These are phyloP conservation scores for Anadara kagoshimensis DNA, from an alignment of 1,140 invertebrate species.

Conservation along the genomic window DNA sequence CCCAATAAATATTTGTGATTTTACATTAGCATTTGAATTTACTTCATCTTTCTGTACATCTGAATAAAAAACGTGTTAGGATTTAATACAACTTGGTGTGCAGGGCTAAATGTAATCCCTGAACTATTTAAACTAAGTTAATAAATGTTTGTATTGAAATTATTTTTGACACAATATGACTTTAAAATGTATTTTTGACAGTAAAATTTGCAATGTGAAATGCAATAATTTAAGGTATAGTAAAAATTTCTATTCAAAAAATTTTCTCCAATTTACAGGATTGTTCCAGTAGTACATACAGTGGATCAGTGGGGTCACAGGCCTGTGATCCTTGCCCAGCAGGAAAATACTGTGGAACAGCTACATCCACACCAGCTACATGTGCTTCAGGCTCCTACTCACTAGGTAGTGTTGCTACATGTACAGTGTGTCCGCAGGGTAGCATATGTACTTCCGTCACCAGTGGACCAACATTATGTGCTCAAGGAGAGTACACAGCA, in stretches of 20 bases:
- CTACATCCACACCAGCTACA: slow-evolving; percentile 45
- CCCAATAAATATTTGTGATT: too few species aligned
- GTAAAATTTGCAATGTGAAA: not conserved
- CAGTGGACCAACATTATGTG: slow-evolving; percentile 43
- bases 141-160: not conserved
- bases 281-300: slow-evolving; percentile 59
- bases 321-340: slow-evolving; percentile 57
- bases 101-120: too few species aligned
- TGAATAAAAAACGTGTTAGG: too few species aligned
- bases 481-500: slow-evolving; percentile 53
- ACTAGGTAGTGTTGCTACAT: slow-evolving; percentile 41
- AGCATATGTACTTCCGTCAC: slow-evolving; percentile 45
- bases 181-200: not conserved
- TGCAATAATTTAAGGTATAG: not conserved
- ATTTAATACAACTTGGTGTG: too few species aligned
- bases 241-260: not conserved
- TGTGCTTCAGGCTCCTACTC: slow-evolving; percentile 61
- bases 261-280: slow-evolving; percentile 39
- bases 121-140: not conserved
- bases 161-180: too few species aligned
- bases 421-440: slow-evolving; percentile 62
- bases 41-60: too few species aligned
- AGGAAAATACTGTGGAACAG: slow-evolving; percentile 50
- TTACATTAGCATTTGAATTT: too few species aligned
- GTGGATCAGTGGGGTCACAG: slow-evolving; percentile 20